Evolutionary conservation across 2,113 vertebrate species (phyloP), one percentile per base, ranked within the genome.

Genomic region (Corapipo altera): DNA sequence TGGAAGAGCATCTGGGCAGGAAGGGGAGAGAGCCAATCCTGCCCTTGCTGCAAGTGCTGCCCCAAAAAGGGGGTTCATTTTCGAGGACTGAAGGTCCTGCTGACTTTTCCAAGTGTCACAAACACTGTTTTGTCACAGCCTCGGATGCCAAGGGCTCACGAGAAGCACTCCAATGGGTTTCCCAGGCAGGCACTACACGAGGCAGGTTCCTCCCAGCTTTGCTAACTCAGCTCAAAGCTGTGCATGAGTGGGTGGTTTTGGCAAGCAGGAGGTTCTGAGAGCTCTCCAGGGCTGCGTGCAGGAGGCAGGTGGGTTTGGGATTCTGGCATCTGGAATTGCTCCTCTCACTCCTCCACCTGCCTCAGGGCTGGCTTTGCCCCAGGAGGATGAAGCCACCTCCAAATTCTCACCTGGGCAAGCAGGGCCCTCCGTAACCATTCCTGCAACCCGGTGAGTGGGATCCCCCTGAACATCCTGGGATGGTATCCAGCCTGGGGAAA

Each of bases 351-450:
- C 44, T 70, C 41, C 35, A 13, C 23, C 57, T 23, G 2, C 39
- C 43, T 54, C 21, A 18, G 58, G 39, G 32, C 57, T 26, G 33
- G 4, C 7, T 80, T 61, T 65, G 51, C 24, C 33, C 24, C 27
- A 12, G n/a, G 72, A 65, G 48, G 21, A 65, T 8, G 37, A 72
- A 93, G 48, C 39, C 11, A 24, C 26, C 26, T 52, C 51, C 28
- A 23, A 71, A 58, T 51, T 14, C 37, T 43, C 11, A 1, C 55
- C 64, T 15, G 37, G 32, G 33, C 19, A 41, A 46, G 15, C 4
- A 2, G 15, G 48, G 32, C 11, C 11, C 64, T 37, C 58, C 0
- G 1, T 2, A 35, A 8, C 19, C 41, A 24, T 3, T 0, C 0
- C 41, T 28, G 49, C 28, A 19, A 14, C n/a, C 28, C 1, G 1